phyloP scores from a whole-genome alignment of 2,888 invertebrate species.

The Sisyra terminalis region DNA sequence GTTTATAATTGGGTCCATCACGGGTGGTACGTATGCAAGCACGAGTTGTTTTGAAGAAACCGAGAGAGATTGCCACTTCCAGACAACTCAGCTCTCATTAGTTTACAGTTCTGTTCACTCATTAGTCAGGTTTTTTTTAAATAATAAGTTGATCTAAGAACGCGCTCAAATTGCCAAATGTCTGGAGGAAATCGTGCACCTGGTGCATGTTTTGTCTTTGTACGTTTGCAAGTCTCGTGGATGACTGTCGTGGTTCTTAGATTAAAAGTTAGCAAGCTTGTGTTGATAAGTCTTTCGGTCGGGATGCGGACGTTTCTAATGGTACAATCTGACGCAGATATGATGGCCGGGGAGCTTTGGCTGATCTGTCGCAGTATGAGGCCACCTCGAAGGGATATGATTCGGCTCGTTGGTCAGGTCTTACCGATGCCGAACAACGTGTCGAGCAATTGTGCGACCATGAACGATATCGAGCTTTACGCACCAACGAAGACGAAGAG shows the following conservation, averaged over 20 bases:
- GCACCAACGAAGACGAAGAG: slow-evolving; percentile 76
- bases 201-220: no score
- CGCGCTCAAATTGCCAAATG: no score
- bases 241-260: no score
- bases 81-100: slow-evolving; percentile 2
- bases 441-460: slow-evolving; percentile 87
- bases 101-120: background rate
- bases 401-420: slow-evolving; percentile 29
- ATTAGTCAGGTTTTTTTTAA: no score
- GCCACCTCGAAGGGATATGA: slow-evolving; percentile 58
- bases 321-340: slow-evolving; percentile 43
- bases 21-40: slow-evolving; percentile 5
- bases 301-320: background rate
- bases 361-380: slow-evolving; percentile 68
- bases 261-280: no score
- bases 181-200: no score
- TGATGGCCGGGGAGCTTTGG: slow-evolving; percentile 84
- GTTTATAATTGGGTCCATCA: slow-evolving; percentile 3
- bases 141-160: no score
- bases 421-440: slow-evolving; percentile 24
- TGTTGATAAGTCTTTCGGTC: no score
- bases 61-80: slow-evolving; percentile 1
- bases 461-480: slow-evolving; percentile 81
- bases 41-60: slow-evolving; percentile 5
- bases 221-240: no score